Evolutionary conservation across 2,113 vertebrate genomes (phyloP).

Genomic region (Excalfactoria chinensis): DNA sequence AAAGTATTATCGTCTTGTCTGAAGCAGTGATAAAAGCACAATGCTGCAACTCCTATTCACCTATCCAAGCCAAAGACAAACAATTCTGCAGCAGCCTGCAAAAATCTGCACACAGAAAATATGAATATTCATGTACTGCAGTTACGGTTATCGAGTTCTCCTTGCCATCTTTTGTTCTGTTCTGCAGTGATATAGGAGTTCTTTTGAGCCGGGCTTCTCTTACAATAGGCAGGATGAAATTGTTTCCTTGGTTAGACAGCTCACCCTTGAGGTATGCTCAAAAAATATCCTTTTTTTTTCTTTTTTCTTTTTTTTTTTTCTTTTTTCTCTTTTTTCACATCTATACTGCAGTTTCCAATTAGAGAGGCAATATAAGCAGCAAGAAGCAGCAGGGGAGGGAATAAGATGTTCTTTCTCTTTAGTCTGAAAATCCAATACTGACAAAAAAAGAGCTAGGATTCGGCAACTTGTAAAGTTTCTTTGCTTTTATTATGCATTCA

Average conservation of each 20-base stretch:
- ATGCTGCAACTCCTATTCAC: background rate
- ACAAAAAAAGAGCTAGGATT: background rate
- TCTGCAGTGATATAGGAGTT: background rate
- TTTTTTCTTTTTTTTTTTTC: background rate
- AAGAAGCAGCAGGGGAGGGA: background rate
- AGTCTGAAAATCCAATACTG: conserved; percentile 10
- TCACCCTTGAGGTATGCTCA: conserved; percentile 65
- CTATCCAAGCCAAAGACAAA: background rate
- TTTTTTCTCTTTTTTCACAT: conserved; percentile 1
- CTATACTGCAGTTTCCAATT: conserved; percentile 42
- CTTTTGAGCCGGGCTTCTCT: background rate
- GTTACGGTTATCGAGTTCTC: background rate
- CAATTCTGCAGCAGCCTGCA: background rate
- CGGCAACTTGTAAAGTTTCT: background rate
- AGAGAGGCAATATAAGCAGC: background rate
- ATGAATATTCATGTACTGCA: background rate
- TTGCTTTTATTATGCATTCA: background rate
- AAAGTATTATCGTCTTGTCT: background rate
- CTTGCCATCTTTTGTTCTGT: background rate
- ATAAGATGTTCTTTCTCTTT: conserved; percentile 7
- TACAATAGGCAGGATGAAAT: background rate
- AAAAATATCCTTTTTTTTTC: conserved; percentile 46
- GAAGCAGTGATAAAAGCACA: background rate
- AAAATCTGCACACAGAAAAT: background rate
- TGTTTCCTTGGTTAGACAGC: conserved; percentile 62